Evolutionary conservation across 92 coral and sea anemone species (phyloP).

Genomic region (Bergia puertoricense): DNA sequence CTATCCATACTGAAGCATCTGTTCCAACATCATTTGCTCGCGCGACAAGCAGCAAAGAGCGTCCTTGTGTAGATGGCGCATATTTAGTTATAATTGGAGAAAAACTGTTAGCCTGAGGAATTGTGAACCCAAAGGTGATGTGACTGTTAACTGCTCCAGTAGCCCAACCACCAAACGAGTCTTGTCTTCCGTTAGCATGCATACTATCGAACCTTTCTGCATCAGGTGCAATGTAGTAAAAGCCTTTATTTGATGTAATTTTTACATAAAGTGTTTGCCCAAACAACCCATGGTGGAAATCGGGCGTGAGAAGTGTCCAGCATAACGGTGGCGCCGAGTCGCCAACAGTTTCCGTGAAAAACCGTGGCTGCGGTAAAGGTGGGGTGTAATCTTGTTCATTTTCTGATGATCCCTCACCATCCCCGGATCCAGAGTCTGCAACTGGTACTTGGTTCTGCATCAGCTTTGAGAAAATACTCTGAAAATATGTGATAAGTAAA

Average conservation of each 20-base stretch:
- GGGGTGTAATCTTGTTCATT: background rate
- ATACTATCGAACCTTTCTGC: slow-evolving; percentile 5
- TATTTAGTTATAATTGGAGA: background rate
- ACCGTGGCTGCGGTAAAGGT: slow-evolving; percentile 18
- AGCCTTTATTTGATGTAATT: slow-evolving; percentile 35
- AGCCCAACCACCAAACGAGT: slow-evolving; percentile 38
- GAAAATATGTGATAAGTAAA: slow-evolving; percentile 27
- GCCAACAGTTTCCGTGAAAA: slow-evolving; percentile 1
- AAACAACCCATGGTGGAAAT: slow-evolving; percentile 23
- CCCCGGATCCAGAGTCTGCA: slow-evolving; percentile 29
- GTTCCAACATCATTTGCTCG: slow-evolving; percentile 33
- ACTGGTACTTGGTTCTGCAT: background rate
- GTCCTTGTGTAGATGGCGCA: background rate
- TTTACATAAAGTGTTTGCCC: slow-evolving; percentile 6
- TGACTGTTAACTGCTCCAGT: background rate
- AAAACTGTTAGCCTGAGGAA: background rate
- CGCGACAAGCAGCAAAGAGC: slow-evolving; percentile 23
- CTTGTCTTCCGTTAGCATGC: slow-evolving; percentile 25
- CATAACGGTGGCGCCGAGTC: slow-evolving; percentile 16
- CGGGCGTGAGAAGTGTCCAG: slow-evolving; percentile 33
- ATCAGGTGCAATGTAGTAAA: slow-evolving; percentile 17
- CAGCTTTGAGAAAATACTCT: slow-evolving; percentile 10
- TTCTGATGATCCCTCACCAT: background rate
- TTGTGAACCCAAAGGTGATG: slow-evolving; percentile 26
- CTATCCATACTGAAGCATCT: slow-evolving; percentile 20